Base-by-base conservation (phyloP, 2,113 vertebrate species). In the Triplophysa tibetana region DNA sequence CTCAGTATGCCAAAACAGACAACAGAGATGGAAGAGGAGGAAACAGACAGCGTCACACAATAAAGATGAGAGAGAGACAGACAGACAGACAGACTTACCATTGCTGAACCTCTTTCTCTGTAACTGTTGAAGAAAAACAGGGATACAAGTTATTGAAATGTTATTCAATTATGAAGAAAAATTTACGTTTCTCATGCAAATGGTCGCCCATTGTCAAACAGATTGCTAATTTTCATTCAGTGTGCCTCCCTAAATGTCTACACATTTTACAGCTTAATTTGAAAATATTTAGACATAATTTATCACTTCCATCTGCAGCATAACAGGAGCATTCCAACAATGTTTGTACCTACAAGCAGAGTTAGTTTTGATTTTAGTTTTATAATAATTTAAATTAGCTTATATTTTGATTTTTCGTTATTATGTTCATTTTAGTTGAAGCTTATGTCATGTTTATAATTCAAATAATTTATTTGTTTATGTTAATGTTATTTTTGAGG, bases 101-200 rank as follows among this genome's bases (percentile, higher is more conserved):
- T 65, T 77, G 74, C 74, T 77, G 74, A 33, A 77, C 74, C n/a
- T 77, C 74, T 65, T 77, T 77, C 12, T 77, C 74, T 65, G 74
- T 77, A 77, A 77, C 74, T 77, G 62, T 77, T 54, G 43, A 9
- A 33, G n/a, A 10, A 76, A 65, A 52, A 24, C 29, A 11, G 33
- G 0, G 48, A 65, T 13, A 61, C 16, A 43, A 62, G 61, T 24
- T 29, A 29, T 63, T 62, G 1, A 50, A 65, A 64, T 23, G 5
- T n/a, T 11, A 14, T 26, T 8, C 11, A 45, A 8, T 11, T 8
- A 33, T 17, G 62, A 75, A 11, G 61, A 5, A 61, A 60, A 10
- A 58, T 3, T 12, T 2, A 52, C 3, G 43, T 17, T 48, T 69
- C 41, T 48, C 43, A 24, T 41, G 21, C 21, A 68, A 14, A 23